Evolutionary conservation across 1,140 invertebrate genomes (phyloP), one percentile per base, ranked within the genome.

Genomic region (Sitobion miscanthi): DNA sequence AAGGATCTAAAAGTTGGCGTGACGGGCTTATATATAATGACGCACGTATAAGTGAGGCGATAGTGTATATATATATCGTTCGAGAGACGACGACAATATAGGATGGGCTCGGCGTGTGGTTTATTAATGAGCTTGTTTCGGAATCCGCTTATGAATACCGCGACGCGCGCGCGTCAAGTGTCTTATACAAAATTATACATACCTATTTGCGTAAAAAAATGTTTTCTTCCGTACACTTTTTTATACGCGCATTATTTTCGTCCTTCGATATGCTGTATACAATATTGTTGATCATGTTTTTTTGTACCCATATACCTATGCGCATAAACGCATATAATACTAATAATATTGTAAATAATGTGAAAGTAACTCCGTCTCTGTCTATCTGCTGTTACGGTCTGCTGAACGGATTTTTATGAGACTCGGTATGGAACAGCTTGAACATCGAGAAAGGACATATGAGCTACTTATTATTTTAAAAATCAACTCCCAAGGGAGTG

Each of bases 91-190:
- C 14, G 52, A 25, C 30, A n/a, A 21, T 7, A 62, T 54, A n/a
- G 30, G n/a, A 77, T 77, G 62, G 38, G 25, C 52, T 35, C 54
- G 38, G 82, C 35, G 49, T 93, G 91, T 93, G 91, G 91, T 93
- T 93, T 93, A 93, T 93, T 93, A 86, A 93, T 93, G 91, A 86
- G 91, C 91, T 93, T 86, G 91, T 85, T 38, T 23, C 82, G 49
- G 54, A 93, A 93, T 82, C 91, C 91, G 77, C 91, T 93, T 93
- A 93, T 57, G 20, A 21, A 35, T 47, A 45, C 82, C 38, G 30
- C 86, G 47, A 45, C 86, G 47, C 90, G n/a, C 54, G 54, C 11
- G 90, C 57, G 90, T 69, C 90, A 82, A 77, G n/a, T 77, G 62
- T 77, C 62, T 77, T 77, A n/a, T 77, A 77, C 62, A 77, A 77